A percentile compares a stretch with the other conserved stretches of the same genome.
Conservation (phyloP, 2,888 invertebrate species). For the Geophilus truncorum region DNA sequence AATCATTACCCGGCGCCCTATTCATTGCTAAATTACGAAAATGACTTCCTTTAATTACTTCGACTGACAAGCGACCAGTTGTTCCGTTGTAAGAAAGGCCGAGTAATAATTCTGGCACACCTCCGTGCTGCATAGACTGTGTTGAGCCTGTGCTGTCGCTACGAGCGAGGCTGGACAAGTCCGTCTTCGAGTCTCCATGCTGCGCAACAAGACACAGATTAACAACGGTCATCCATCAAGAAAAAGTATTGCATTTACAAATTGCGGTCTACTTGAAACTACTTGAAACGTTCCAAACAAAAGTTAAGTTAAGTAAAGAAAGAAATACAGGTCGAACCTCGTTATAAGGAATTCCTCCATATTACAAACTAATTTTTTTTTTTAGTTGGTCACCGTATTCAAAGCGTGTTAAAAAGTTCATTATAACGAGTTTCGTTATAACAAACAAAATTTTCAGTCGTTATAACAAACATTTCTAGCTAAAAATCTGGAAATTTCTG, state of each 20-base stretch:
- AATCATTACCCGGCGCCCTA: conserved; percentile 47
- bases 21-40: conserved; percentile 56
- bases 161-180: conserved; percentile 71
- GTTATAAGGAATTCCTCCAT: too few relatives aligned
- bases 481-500: too few relatives aligned
- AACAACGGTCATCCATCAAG: background rate
- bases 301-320: too few relatives aligned
- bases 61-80: conserved; percentile 87
- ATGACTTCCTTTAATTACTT: conserved; percentile 74
- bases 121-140: conserved; percentile 73
- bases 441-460: too few relatives aligned
- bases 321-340: too few relatives aligned
- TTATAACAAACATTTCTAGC: too few relatives aligned
- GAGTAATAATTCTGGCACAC: conserved; percentile 81
- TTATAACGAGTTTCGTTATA: too few relatives aligned
- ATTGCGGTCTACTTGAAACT: background rate
- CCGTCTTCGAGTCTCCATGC: conserved; percentile 53
- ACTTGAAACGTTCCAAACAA: too few relatives aligned
- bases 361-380: too few relatives aligned
- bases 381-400: too few relatives aligned
- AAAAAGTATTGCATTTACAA: background rate
- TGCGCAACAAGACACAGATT: conserved; percentile 39
- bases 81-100: conserved; percentile 89
- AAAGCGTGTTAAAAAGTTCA: too few relatives aligned
- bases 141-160: conserved; percentile 93